Base-by-base conservation (phyloP, 2,888 invertebrate genomes). In the Scelioninae gen. 2 region DNA sequence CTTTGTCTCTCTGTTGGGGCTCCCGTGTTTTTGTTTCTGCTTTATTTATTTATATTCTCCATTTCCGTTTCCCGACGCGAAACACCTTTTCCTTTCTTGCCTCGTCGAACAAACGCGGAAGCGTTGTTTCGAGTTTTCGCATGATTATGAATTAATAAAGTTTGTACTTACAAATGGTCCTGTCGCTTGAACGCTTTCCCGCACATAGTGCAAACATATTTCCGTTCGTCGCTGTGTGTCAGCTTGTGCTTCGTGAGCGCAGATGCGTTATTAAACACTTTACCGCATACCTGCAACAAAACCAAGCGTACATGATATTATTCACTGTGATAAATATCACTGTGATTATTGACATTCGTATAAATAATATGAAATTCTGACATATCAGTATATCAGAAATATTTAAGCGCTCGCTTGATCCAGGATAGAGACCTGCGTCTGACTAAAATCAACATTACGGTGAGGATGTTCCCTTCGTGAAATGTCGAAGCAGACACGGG, bases 171-270 rank as follows among this genome's bases (percentile, higher is more conserved):
- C 96, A 98, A 91, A 89, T 98, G 97, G 89, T 98, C 98, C 88
- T 98, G 97, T 86, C 98, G 91, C 89, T 98, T 98, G 90, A 98
- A 98, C 79, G 97, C 97, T 88, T 98, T 98, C 77, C 95, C 93
- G 88, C 98, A 98, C 87, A 97, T 94, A 84, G 92, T 92, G 88
- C 98, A 98, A 78, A 96, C 94, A 88, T 97, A 97, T 87, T 96
- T 96, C 82, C 98, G 90, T 87, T 98, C 98, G 88, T 98, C 97
- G 88, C 97, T 97, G 90, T 98, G 98, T 78, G 97, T 98, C 87
- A 98, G 90, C 88, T 97, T 97, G 90, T 96, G 96, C 87, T 96
- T 97, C 81, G 96, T 97, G 84, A 98, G 90, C 76, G 97, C 97
- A 81, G 97, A 97, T 79, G 97, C 96, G 88, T 97, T 98, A 86